Evolutionary conservation across 1,140 invertebrate genomes (phyloP).

Genomic region (Cydia strobilella): DNA sequence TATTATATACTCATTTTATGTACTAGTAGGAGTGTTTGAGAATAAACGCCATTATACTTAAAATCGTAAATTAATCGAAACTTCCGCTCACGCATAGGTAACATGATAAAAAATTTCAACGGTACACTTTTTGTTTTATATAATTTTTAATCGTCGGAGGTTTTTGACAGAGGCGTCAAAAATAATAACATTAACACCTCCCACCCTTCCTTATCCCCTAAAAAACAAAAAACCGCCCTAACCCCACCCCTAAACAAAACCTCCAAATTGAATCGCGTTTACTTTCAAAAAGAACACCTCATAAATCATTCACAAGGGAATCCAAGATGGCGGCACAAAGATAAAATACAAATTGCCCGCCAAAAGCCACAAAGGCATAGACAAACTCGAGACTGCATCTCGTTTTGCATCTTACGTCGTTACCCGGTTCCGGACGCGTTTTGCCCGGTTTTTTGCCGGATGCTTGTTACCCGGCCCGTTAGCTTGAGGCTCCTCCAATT

Average conservation of each 20-base stretch:
- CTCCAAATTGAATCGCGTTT: constrained; percentile 1
- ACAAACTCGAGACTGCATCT: constrained; percentile 30
- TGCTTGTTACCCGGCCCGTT: constrained; percentile 69
- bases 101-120: background rate
- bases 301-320: constrained; percentile 28
- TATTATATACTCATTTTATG: too few relatives aligned
- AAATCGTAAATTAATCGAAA: too few relatives aligned
- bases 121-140: background rate
- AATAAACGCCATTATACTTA: too few relatives aligned
- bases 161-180: background rate
- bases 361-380: constrained; percentile 31
- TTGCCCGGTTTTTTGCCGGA: constrained; percentile 47
- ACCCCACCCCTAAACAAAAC: constrained; percentile 17
- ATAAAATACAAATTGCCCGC: constrained; percentile 30
- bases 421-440: background rate
- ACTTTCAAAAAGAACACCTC: constrained; percentile 9
- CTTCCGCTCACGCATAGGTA: too few relatives aligned
- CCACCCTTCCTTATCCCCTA: background rate
- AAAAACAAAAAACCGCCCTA: background rate
- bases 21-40: too few relatives aligned
- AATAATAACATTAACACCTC: constrained; percentile 15
- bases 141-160: background rate
- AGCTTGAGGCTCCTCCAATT: constrained; percentile 69
- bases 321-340: constrained; percentile 25
- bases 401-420: constrained; percentile 31